Base-by-base conservation (phyloP, 2,888 invertebrate genomes). In the Orthosia incerta region DNA sequence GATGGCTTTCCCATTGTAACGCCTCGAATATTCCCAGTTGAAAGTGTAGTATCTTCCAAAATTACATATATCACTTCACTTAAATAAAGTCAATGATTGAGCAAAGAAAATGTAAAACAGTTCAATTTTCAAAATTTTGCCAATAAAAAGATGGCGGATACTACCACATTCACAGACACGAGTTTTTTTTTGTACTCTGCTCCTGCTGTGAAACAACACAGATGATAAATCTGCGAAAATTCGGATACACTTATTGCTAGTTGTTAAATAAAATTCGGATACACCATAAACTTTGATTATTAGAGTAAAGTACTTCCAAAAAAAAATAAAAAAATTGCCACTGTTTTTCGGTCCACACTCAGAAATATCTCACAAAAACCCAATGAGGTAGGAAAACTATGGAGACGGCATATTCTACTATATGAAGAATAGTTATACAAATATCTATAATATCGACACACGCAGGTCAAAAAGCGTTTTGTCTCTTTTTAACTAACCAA, bases 1-100 rank as follows among this genome's bases (percentile, higher is more conserved):
- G 93, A 89, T 23, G 91, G 91, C 79, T 93, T 94, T 20, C 93
- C 93, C 94, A 94, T 93, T 74, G 59, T 26, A 26, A 59, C 18
- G 57, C 31, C 39, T 56, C 64, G 39, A 16, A 45, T 45, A 59
- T 66, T 50, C 64, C 62, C 62, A 20, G 18, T 13, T 74, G 20
- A 39, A 20, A 50, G 18, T 53, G 16, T 23, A 48, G 18, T 66
- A 45, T 60, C 20, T 60, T 53, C 48, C 48, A 45, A 23, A 57
- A 51, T 46, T 31, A 9, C 51, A 50, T 45, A 9, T 51, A 48
- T 20, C 11, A 66, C 39, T 70, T 50, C 56, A 84, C 69, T 48
- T 71, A 20, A 0, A 13, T 67, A 57, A 4, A 55, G 7, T 67
- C 39, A 67, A 59, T 68, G 59, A 75, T 39, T 57, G 48, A 66